These are phyloP conservation scores for Erannis defoliaria DNA, from an alignment of 2,888 invertebrate genomes.

Conservation along the genomic window DNA sequence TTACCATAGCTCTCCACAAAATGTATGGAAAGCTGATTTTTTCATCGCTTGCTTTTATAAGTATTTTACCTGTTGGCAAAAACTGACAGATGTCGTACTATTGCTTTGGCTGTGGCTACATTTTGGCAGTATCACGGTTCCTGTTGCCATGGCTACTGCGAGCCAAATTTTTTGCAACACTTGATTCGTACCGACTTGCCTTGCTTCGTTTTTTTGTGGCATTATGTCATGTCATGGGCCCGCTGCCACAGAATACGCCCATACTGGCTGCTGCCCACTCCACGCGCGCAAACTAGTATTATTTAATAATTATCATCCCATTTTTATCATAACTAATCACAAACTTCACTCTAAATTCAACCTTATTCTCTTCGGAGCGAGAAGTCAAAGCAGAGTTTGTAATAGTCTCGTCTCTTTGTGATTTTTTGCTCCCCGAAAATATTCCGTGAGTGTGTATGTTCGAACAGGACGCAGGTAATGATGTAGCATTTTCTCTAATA, in stretches of 20 bases:
- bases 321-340: conserved; percentile 30
- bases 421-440: conserved; percentile 47
- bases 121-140: neutral
- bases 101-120: neutral
- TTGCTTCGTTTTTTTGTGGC: conserved; percentile 66
- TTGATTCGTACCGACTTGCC: conserved; percentile 55
- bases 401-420: conserved; percentile 24
- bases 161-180: conserved; percentile 44
- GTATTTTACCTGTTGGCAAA: neutral
- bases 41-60: no score
- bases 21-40: no score
- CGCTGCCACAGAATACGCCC: neutral
- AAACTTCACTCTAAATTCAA: neutral
- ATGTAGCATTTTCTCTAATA: conserved; percentile 54
- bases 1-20: no score
- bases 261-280: conserved; percentile 35
- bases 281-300: conserved; percentile 49
- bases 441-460: conserved; percentile 53
- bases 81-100: no score
- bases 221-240: conserved; percentile 58
- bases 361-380: neutral
- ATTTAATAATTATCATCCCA: conserved; percentile 38
- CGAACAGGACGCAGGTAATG: conserved; percentile 50
- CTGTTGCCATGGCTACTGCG: conserved; percentile 51
- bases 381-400: neutral